Percentiles rank a stretch among this genome's conserved stretches.
These are phyloP conservation scores for Platalea minor DNA, from an alignment of 2,797 vertebrate species.

Conservation along the genomic window DNA sequence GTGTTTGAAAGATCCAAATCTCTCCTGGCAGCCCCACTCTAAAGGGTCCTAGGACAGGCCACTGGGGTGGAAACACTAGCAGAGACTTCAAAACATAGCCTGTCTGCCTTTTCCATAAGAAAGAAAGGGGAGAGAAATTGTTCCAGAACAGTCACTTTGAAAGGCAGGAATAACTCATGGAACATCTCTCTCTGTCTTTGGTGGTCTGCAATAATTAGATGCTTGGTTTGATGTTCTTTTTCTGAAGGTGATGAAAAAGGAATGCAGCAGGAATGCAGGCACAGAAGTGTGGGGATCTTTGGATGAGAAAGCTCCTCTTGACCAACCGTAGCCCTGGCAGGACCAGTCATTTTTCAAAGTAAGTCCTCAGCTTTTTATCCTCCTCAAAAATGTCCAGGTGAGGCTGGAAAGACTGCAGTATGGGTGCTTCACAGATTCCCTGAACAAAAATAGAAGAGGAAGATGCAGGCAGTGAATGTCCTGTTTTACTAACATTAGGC, in stretches of 20 bases:
- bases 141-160: neutral
- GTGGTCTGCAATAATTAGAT: neutral
- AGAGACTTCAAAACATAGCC: neutral
- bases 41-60: neutral
- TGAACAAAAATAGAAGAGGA: neutral
- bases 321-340: neutral
- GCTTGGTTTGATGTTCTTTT: neutral
- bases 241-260: neutral
- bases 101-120: neutral
- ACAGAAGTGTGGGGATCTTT: neutral
- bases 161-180: neutral
- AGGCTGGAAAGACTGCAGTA: neutral
- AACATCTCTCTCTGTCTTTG: neutral
- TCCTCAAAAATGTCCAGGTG: neutral
- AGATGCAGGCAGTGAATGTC: neutral
- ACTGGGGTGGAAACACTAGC: neutral
- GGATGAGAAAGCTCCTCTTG: neutral
- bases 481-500: neutral
- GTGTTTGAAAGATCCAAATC: neutral
- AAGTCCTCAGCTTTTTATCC: neutral
- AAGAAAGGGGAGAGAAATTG: neutral
- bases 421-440: neutral
- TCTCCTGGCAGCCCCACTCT: neutral
- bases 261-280: neutral
- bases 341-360: neutral